Evolutionary conservation across 2,797 vertebrate species (phyloP).

Genomic region (Pipistrellus pygmaeus): DNA sequence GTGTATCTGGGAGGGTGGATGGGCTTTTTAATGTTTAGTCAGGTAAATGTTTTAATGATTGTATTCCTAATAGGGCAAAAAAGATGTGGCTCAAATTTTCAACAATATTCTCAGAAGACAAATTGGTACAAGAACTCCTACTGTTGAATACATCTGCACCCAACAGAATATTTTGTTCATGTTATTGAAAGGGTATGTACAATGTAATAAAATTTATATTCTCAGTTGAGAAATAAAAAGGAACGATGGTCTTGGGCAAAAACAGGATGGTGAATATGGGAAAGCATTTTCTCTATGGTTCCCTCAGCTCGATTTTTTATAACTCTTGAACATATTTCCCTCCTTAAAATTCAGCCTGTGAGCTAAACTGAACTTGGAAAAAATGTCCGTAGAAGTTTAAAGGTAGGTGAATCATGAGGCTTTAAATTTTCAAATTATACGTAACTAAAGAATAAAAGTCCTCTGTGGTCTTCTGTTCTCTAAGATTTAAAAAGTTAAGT

Average conservation of each 20-base stretch:
- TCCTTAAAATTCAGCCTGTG: constrained; percentile 23
- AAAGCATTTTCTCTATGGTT: constrained; percentile 50
- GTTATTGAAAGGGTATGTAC: constrained; percentile 96
- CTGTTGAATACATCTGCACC: constrained; percentile 98
- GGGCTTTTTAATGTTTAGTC: constrained; percentile 66
- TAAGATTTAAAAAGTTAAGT: background rate
- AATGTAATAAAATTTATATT: constrained; percentile 59
- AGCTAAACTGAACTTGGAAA: constrained; percentile 14
- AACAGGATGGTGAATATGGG: constrained; percentile 49
- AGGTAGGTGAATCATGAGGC: constrained; percentile 15
- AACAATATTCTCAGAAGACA: constrained; percentile 99
- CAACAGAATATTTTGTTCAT: constrained; percentile 99
- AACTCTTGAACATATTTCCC: constrained; percentile 8
- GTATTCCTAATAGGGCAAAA: constrained; percentile 93
- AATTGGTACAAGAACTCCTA: constrained; percentile 97
- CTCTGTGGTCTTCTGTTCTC: constrained; percentile 15
- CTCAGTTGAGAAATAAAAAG: constrained; percentile 65
- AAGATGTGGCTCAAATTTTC: constrained; percentile 99
- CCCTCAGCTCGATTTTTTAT: background rate
- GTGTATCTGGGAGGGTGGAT: constrained; percentile 61
- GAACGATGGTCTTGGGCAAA: constrained; percentile 51
- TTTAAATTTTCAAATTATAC: background rate
- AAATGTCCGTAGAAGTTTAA: constrained; percentile 17
- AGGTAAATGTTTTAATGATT: constrained; percentile 78
- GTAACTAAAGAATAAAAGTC: background rate